Conservation (phyloP, 2,113 vertebrate species). For the Triplophysa siluroides region DNA sequence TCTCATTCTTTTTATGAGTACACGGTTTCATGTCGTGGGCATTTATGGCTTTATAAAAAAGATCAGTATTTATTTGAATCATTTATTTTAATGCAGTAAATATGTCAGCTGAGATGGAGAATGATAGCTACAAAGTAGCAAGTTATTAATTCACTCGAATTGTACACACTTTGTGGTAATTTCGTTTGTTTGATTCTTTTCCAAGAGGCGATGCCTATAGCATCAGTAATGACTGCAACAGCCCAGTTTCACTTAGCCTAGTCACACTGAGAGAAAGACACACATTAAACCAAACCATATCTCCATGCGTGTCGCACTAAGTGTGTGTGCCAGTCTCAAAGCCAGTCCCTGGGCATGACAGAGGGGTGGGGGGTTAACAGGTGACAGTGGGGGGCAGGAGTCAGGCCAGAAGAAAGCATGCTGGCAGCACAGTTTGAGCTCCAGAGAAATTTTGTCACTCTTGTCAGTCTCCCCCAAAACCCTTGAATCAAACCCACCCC, state of each 20-base stretch:
- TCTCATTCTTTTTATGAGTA: too few relatives aligned
- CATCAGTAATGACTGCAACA: not conserved
- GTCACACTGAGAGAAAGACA: constrained; percentile 7
- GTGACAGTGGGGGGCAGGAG: constrained; percentile 47
- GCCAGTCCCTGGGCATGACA: constrained; percentile 28
- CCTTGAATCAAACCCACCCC: constrained; percentile 36
- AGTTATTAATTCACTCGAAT: not conserved
- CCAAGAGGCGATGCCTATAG: too few relatives aligned
- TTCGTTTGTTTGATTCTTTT: not conserved
- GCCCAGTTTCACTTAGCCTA: constrained; percentile 5
- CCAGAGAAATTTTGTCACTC: constrained; percentile 56
- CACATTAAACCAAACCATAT: constrained; percentile 2
- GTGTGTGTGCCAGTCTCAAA: constrained; percentile 34
- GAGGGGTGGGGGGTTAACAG: constrained; percentile 52
- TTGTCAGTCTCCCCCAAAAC: constrained; percentile 51
- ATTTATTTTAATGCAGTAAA: not conserved
- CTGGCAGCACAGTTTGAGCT: constrained; percentile 54
- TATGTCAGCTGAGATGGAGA: not conserved
- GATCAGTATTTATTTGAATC: too few relatives aligned
- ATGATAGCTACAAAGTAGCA: not conserved
- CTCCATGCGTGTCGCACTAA: constrained; percentile 31
- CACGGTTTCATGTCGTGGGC: too few relatives aligned
- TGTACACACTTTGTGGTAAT: not conserved
- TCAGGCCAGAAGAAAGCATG: constrained; percentile 42
- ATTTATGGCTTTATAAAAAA: too few relatives aligned